These are phyloP conservation scores for Aviceda subcristata DNA, from an alignment of 2,113 vertebrate genomes.

Conservation along the genomic window DNA sequence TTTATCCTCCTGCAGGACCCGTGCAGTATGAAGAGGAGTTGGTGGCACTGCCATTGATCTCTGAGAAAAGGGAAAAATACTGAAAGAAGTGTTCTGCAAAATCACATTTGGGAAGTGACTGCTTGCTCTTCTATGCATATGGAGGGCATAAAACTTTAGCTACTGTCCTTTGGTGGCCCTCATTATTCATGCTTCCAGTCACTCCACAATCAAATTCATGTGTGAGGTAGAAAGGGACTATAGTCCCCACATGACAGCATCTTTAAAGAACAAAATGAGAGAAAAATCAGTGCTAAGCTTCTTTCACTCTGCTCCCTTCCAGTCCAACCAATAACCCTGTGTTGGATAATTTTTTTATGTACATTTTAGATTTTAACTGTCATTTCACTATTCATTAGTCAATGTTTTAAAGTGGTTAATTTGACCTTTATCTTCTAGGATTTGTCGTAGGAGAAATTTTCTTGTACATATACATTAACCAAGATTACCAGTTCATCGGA, in stretches of 20 bases:
- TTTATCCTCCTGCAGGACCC: conserved; percentile 92
- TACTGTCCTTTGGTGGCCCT: not conserved
- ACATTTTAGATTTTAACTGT: not conserved
- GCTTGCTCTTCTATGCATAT: not conserved
- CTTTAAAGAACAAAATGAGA: not conserved
- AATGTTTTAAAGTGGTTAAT: not conserved
- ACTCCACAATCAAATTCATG: not conserved
- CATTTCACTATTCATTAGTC: not conserved
- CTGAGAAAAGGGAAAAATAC: conserved; percentile 67
- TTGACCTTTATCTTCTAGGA: not conserved
- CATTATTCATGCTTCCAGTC: not conserved
- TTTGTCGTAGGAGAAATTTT: not conserved
- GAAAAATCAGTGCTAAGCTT: not conserved
- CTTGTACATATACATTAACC: not conserved
- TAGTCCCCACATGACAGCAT: not conserved
- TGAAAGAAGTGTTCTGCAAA: not conserved
- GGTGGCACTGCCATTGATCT: conserved; percentile 92
- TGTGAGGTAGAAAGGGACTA: not conserved
- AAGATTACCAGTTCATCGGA: not conserved
- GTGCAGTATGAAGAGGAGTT: conserved; percentile 92
- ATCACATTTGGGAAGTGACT: not conserved
- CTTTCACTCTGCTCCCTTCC: not conserved
- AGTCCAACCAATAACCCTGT: not conserved
- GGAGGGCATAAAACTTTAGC: not conserved
- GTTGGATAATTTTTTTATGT: not conserved